Base-by-base conservation (phyloP, 2,113 vertebrate genomes). In the Patagioenas fasciata region DNA sequence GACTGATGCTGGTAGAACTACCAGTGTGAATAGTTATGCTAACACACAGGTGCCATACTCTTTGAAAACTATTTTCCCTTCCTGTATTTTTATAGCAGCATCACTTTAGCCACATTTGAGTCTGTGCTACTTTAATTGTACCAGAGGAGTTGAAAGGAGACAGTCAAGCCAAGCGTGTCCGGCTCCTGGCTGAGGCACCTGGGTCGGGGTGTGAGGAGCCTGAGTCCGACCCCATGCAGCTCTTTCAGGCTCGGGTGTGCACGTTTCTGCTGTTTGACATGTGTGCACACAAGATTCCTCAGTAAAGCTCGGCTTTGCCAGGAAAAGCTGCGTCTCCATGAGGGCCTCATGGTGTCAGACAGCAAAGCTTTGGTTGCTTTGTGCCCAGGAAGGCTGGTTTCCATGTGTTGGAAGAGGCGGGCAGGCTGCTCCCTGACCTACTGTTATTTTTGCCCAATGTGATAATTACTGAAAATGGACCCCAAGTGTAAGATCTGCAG, bases 51-150 rank as follows among this genome's bases (percentile, higher is more conserved):
- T 58, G 80, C 85, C 31, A 21, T 61, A 23, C 54, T 47, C 75
- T 50, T n/a, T 54, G 78, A 88, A 78, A 80, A 32, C 60, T 66
- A 15, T 42, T 83, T 96, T 94, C 75, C 42, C 60, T 92, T 94
- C 64, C 82, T 74, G 47, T 88, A 56, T 83, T 92, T 83, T 83
- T 62, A 44, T 19, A 67, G 51, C 53, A 83, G 64, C 64, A 66
- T 71, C 64, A 9, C 51, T 64, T 47, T 23, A 67, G 69, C 83
- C 44, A 19, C 60, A 9, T 58, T 67, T 60, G 72, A 54, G 60
- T 18, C 56, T 60, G 16, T 31, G 42, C 51, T 86, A 83, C 42
- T 94, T 89, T 93, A 64, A 64, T 62, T 51, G 42, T 73, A 60
- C 36, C 70, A 50, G 47, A 58, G 77, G 31, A 78, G 83, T 81